Conservation (phyloP, 2,888 invertebrate species). For the Drosophila neotestacea region DNA sequence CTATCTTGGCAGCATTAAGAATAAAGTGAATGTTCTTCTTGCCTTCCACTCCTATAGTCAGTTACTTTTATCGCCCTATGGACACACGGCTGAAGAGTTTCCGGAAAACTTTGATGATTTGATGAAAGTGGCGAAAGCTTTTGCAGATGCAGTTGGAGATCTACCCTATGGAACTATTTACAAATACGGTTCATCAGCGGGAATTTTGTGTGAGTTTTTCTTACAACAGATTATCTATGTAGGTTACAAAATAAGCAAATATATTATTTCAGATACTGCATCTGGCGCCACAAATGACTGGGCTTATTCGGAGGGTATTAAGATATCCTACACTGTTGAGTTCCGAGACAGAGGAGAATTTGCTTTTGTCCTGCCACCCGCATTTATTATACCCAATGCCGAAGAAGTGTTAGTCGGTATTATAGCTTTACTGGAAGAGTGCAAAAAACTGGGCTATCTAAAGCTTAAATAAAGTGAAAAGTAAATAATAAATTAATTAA, state of each 20-base stretch:
- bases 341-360: conserved; percentile 88
- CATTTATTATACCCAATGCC: conserved; percentile 88
- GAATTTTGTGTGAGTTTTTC: conserved; percentile 86
- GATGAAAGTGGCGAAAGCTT: conserved; percentile 86
- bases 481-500: conserved; percentile 48
- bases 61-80: conserved; percentile 87
- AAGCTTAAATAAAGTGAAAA: conserved; percentile 46
- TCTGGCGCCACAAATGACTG: conserved; percentile 86
- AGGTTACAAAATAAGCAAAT: no score
- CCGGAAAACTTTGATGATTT: conserved; percentile 85
- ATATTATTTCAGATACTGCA: conserved; percentile 76
- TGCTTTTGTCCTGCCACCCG: conserved; percentile 89
- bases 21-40: conserved; percentile 86
- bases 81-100: conserved; percentile 84
- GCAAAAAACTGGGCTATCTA: conserved; percentile 80
- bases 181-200: conserved; percentile 86
- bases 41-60: conserved; percentile 89
- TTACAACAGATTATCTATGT: not conserved
- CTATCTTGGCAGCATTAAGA: conserved; percentile 84
- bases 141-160: conserved; percentile 85
- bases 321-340: conserved; percentile 85
- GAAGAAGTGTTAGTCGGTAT: conserved; percentile 87
- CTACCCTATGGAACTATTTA: conserved; percentile 86
- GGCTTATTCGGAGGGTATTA: conserved; percentile 86
- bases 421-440: conserved; percentile 79